These are phyloP conservation scores for Drosophila buzzatii DNA, from an alignment of 2,888 invertebrate genomes.

Conservation along the genomic window DNA sequence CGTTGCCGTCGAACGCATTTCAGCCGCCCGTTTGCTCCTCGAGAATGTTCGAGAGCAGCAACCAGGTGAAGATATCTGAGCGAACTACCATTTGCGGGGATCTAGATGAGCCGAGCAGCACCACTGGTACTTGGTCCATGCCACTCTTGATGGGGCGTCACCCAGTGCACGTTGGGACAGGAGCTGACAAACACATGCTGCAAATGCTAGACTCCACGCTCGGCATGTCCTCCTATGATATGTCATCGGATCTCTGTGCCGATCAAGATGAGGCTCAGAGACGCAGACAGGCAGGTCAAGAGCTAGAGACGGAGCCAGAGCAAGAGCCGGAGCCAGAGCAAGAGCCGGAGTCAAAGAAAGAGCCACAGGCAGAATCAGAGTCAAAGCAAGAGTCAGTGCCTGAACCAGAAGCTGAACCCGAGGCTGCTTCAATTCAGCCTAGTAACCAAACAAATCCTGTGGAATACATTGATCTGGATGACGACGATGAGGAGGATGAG, in stretches of 20 bases:
- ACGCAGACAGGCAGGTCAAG: neutral
- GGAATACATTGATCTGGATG: conserved; percentile 3
- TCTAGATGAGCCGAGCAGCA: conserved; percentile 48
- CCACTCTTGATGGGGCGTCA: neutral
- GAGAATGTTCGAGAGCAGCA: conserved; percentile 63
- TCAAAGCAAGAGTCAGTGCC: neutral
- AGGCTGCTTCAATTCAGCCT: neutral
- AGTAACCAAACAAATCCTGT: neutral
- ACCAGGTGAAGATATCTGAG: conserved; percentile 70
- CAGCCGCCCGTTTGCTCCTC: conserved; percentile 80
- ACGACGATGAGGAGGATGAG: neutral
- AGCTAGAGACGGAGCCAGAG: neutral
- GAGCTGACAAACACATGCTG: neutral
- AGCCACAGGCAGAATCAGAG: neutral
- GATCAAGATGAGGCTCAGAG: neutral
- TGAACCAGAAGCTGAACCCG: too few relatives aligned
- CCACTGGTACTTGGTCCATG: conserved; percentile 8
- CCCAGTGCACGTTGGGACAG: neutral
- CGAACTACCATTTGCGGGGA: conserved; percentile 77
- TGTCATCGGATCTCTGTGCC: conserved; percentile 43
- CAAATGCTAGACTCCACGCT: conserved; percentile 78
- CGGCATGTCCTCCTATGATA: conserved; percentile 81
- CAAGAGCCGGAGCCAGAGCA: too few relatives aligned
- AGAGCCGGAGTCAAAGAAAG: neutral
- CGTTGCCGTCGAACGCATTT: conserved; percentile 60